A percentile compares a stretch with the other conserved stretches of the same genome.
These are phyloP conservation scores for Stichopus horrens DNA, from an alignment of 53 echinoderm and acorn worm species.

Conservation along the genomic window DNA sequence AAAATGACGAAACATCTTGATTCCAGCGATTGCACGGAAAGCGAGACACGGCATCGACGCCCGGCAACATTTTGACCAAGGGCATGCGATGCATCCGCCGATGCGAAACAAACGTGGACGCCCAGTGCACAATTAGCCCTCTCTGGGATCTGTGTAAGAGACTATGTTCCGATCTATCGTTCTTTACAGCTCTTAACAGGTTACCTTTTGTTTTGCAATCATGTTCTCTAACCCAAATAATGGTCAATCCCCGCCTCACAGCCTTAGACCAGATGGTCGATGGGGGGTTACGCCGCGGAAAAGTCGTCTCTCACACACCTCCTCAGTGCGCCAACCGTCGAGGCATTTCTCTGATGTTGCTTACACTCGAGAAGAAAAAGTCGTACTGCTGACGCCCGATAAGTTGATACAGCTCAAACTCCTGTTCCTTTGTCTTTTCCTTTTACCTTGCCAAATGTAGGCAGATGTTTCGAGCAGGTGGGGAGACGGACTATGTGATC, in stretches of 20 bases:
- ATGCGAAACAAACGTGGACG: conserved; percentile 38
- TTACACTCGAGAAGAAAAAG: neutral
- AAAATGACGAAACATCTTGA: conserved; percentile 33
- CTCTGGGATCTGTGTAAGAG: conserved; percentile 30
- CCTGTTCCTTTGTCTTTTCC: conserved; percentile 45
- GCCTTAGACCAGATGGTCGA: conserved; percentile 29
- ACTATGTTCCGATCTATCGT: conserved; percentile 38
- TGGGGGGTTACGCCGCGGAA: neutral
- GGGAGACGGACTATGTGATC: conserved; percentile 38
- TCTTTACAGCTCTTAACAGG: conserved; percentile 37
- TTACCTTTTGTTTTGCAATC: conserved; percentile 45
- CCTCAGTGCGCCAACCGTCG: conserved; percentile 23
- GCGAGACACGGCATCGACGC: conserved; percentile 37
- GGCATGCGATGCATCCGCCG: conserved; percentile 41
- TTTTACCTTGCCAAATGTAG: conserved; percentile 30
- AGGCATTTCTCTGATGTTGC: conserved; percentile 37
- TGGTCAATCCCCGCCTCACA: conserved; percentile 38
- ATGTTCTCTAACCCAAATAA: conserved; percentile 37
- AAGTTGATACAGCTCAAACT: conserved; percentile 47
- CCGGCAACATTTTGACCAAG: conserved; percentile 46
- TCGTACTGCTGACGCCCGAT: conserved; percentile 23
- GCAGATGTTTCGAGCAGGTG: conserved; percentile 44
- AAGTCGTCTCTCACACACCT: conserved; percentile 11
- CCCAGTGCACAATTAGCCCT: conserved; percentile 37
- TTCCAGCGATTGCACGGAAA: conserved; percentile 20